phyloP scores from a whole-genome alignment of 2,797 vertebrate genomes.

The Gallinago stenura region DNA sequence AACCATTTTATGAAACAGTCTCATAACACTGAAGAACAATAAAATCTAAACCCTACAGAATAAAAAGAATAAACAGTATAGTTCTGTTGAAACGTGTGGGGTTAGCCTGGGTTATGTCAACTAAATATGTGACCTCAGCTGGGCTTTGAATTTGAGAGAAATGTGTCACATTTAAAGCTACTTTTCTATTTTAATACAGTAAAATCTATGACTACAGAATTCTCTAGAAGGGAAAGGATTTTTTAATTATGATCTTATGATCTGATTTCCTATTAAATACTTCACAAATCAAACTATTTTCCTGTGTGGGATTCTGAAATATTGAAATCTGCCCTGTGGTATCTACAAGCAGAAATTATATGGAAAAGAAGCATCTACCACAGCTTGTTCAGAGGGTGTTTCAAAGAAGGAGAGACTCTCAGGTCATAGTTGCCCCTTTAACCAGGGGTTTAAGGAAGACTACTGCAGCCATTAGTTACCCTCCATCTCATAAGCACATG shows the following conservation, averaged over 20 bases:
- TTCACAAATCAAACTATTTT: not conserved
- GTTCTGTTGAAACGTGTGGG: not conserved
- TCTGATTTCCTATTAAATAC: not conserved
- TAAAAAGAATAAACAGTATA: not conserved
- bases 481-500: not conserved
- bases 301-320: not conserved
- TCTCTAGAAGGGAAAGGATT: not conserved
- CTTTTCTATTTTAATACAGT: not conserved
- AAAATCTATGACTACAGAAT: not conserved
- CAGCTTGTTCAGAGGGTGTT: not conserved
- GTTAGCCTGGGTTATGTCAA: not conserved
- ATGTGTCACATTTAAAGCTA: not conserved
- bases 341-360: not conserved
- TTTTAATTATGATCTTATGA: not conserved
- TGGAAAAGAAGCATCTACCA: not conserved
- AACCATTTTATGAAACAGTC: not conserved
- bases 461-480: not conserved
- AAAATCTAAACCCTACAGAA: not conserved
- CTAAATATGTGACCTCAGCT: not conserved
- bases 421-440: not conserved
- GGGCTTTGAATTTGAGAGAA: not conserved
- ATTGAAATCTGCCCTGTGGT: not conserved
- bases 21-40: not conserved
- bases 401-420: not conserved
- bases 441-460: not conserved